Conservation (phyloP, 2,113 vertebrate species). For the Puntigrus tetrazona region DNA sequence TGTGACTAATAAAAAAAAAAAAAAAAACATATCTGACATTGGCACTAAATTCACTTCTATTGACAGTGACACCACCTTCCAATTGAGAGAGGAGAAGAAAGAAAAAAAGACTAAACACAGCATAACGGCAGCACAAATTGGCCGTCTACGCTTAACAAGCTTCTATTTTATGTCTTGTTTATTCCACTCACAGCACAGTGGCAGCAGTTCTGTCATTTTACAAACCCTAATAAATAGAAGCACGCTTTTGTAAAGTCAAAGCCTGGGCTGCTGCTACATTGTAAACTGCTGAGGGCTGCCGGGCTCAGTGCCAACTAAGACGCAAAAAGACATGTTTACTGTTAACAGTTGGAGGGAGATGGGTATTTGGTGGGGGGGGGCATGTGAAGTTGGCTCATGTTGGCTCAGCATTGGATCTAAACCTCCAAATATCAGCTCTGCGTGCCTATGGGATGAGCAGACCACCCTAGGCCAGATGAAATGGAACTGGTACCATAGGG, state of each 20-base stretch:
- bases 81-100: background rate
- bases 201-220: conserved; percentile 61
- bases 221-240: conserved; percentile 65
- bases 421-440: conserved; percentile 3
- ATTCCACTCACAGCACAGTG: conserved; percentile 54
- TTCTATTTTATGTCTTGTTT: conserved; percentile 64
- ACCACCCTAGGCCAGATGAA: conserved; percentile 31
- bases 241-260: conserved; percentile 67
- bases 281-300: conserved; percentile 60
- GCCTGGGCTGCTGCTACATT: conserved; percentile 53
- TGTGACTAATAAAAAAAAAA: background rate
- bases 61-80: conserved; percentile 24
- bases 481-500: conserved; percentile 27
- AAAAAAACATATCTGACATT: conserved; percentile 1
- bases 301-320: conserved; percentile 62
- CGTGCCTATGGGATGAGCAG: conserved; percentile 15
- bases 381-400: conserved; percentile 31
- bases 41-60: conserved; percentile 22
- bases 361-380: background rate
- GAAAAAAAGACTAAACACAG: conserved; percentile 51
- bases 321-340: conserved; percentile 51
- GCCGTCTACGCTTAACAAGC: conserved; percentile 49
- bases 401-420: conserved; percentile 21
- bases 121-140: conserved; percentile 56
- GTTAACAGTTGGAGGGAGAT: conserved; percentile 56